Evolutionary conservation across 1,140 invertebrate genomes (phyloP), one percentile per base, ranked within the genome.

Genomic region (Patella vulgata): DNA sequence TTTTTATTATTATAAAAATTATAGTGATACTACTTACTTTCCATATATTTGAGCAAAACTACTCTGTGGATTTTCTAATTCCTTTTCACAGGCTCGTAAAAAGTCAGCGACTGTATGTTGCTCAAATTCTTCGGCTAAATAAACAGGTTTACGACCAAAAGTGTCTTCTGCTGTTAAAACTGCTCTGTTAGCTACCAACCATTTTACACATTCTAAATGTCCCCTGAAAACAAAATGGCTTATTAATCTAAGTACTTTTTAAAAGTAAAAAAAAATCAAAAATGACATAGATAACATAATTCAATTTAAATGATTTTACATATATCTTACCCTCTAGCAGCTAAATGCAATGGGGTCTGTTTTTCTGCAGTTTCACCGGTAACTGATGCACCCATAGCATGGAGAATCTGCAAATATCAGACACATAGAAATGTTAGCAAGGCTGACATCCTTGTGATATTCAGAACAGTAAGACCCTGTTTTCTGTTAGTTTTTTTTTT

Each of bases 331-430:
- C 75, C 77, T 73, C 78, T 79, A 19, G 80, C 74, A 36, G 84
- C 82, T 23, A 84, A 56, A 70, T 84, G 81, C 21, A 85, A 66
- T 30, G 84, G 78, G 31, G 82, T 80, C 59, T 82, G 76, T 42
- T 74, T 72, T 50, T 85, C 82, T 17, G 68, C 51, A 33, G 82
- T 80, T 47, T 66, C 39, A 39, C 70, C 62, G 40, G 75, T 77
- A n/a, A 84, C 69, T 23, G 73, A 66, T 6, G 81, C 75, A 23
- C 84, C 84, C 76, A 83, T 79, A 0, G 78, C 77, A 61, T 75
- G 66, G 21, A 85, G 61, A 25, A 84, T 70, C 82, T 84, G 70
- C 0, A 80, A 54, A 60, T 23, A n/a, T n/a, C n/a, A n/a, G n/a
- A n/a, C n/a, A n/a, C n/a, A n/a, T n/a, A n/a, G n/a, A n/a, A n/a